Conservation (phyloP, 2,888 invertebrate genomes). For the Machimus rusticus region DNA sequence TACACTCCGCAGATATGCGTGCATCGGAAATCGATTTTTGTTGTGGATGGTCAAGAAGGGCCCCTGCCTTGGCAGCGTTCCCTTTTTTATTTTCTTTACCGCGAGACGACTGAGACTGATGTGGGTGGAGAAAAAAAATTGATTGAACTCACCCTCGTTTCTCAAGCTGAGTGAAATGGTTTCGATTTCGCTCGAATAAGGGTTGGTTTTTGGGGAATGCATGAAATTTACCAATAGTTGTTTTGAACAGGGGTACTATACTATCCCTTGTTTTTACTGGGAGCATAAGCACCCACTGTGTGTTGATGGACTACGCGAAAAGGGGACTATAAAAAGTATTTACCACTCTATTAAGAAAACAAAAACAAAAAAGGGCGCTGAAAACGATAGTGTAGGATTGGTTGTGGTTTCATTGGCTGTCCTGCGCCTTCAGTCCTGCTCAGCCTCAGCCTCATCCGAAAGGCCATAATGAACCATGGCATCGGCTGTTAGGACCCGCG, state of each 20-base stretch:
- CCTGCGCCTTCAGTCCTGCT: background rate
- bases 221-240: background rate
- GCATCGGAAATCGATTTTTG: background rate
- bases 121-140: slow-evolving; percentile 15
- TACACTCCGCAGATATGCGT: background rate
- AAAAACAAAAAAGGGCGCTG: background rate
- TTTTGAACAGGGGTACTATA: background rate
- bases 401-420: slow-evolving; percentile 24
- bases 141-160: slow-evolving; percentile 17
- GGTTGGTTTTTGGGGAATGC: background rate
- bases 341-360: slow-evolving; percentile 22
- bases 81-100: background rate
- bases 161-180: background rate
- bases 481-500: background rate
- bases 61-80: background rate
- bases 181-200: background rate
- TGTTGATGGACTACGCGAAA: background rate
- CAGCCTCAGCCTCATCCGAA: background rate
- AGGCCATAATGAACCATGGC: background rate
- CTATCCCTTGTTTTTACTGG: background rate
- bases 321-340: background rate
- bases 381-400: background rate
- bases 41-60: background rate
- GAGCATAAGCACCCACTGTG: background rate
- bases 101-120: background rate